Conservation (phyloP, 2,113 vertebrate species). For the Myodes glareolus region DNA sequence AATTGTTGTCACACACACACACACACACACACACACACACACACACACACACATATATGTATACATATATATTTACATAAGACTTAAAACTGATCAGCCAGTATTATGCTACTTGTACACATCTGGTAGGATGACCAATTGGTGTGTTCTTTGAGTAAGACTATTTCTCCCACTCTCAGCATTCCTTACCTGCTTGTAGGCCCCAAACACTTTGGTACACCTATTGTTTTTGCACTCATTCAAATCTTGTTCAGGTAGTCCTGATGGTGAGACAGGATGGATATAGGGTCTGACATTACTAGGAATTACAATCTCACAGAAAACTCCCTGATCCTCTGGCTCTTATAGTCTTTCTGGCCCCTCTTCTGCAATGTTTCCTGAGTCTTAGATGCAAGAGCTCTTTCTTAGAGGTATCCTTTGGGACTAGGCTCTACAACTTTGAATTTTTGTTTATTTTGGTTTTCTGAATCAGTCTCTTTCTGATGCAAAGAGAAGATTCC, state of each 20-base stretch:
- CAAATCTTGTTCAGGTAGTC: neutral
- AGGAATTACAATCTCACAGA: neutral
- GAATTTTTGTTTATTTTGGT: neutral
- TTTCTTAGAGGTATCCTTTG: neutral
- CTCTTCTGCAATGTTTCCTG: neutral
- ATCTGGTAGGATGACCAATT: neutral
- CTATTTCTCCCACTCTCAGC: neutral
- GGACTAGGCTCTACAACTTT: neutral
- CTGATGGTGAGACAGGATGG: neutral
- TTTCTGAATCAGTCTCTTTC: neutral
- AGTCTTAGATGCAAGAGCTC: neutral
- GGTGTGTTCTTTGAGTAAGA: neutral
- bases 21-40: too few relatives aligned
- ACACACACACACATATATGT: neutral
- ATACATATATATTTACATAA: neutral
- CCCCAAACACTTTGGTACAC: neutral
- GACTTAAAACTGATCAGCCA: neutral
- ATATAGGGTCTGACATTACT: neutral
- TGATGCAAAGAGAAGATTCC: neutral
- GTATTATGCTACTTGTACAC: neutral
- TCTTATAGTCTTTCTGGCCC: neutral
- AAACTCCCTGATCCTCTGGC: neutral
- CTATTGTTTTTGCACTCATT: neutral
- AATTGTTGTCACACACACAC: neutral
- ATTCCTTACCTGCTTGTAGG: neutral